Evolutionary conservation across 2,797 vertebrate genomes (phyloP).

Genomic region (Phrynocephalus guinanensis): DNA sequence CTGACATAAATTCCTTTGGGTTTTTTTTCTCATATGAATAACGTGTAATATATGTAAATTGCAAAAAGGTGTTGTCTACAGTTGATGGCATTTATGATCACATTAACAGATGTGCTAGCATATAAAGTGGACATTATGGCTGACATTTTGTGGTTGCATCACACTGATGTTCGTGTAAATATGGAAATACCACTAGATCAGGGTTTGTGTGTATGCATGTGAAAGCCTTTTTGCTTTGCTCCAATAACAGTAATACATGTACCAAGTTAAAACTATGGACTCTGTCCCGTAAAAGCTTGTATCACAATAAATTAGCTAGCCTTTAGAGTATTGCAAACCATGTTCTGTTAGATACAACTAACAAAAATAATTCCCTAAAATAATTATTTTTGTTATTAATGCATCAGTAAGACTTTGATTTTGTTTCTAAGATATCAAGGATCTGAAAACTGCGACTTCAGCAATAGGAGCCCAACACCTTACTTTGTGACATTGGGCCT

Average conservation of each 20-base stretch:
- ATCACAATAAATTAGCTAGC: no score
- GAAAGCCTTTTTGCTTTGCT: no score
- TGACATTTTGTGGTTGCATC: neutral
- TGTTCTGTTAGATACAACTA: no score
- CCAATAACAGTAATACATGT: no score
- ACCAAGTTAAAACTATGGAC: no score
- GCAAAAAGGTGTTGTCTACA: neutral
- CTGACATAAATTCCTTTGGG: neutral
- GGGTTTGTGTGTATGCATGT: no score
- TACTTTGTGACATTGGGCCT: neutral
- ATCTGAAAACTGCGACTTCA: neutral
- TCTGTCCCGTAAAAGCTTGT: no score
- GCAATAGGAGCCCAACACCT: neutral
- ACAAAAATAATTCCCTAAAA: no score
- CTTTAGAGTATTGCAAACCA: no score
- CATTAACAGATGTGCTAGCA: neutral
- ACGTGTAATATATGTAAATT: neutral
- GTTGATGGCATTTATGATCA: neutral
- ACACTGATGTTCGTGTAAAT: neutral
- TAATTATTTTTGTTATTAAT: no score
- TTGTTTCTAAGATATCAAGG: neutral
- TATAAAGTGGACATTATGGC: neutral
- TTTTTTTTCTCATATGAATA: neutral
- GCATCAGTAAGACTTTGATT: neutral
- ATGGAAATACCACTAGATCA: neutral